Percentiles rank a stretch among this genome's conserved stretches.
These are phyloP conservation scores for Scaptomyza reducta DNA, from an alignment of 2,888 invertebrate species.

Conservation along the genomic window DNA sequence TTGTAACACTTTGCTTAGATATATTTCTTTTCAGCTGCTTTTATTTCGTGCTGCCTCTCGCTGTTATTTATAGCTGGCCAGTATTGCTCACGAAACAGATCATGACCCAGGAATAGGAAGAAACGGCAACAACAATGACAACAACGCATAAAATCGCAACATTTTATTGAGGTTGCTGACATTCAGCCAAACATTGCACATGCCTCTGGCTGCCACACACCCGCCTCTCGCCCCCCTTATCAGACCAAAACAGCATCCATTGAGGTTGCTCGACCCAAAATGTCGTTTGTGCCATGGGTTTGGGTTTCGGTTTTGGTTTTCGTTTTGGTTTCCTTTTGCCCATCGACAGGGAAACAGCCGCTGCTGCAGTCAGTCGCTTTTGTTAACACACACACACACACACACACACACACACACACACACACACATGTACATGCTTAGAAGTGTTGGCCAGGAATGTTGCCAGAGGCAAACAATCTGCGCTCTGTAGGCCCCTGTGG, in stretches of 20 bases:
- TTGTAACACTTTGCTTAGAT: slow-evolving; percentile 48
- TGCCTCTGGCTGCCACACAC: slow-evolving; percentile 34
- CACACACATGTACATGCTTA: slow-evolving; percentile 19
- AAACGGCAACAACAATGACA: slow-evolving; percentile 78
- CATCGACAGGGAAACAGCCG: slow-evolving; percentile 29
- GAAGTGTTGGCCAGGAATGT: slow-evolving; percentile 59
- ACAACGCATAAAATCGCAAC: slow-evolving; percentile 80
- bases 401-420: slow-evolving; percentile 29
- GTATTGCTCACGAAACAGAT: slow-evolving; percentile 72
- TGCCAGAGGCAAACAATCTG: slow-evolving; percentile 60
- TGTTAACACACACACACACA: slow-evolving; percentile 38
- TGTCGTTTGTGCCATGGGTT: slow-evolving; percentile 44
- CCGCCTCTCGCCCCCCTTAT: background rate
- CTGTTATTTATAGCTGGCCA: slow-evolving; percentile 66
- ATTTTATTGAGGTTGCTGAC: slow-evolving; percentile 82
- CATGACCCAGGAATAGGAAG: slow-evolving; percentile 84
- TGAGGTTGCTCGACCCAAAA: slow-evolving; percentile 45
- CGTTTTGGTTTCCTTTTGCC: slow-evolving; percentile 23
- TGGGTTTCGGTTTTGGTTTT: slow-evolving; percentile 24
- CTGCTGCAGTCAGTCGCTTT: slow-evolving; percentile 25
- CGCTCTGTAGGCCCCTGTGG: slow-evolving; percentile 53
- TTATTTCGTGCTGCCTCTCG: background rate
- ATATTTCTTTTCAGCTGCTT: background rate
- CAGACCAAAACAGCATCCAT: slow-evolving; percentile 22
- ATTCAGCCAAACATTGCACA: slow-evolving; percentile 66